These are phyloP conservation scores for Drosophila sp. DNA, from an alignment of 1,140 invertebrate genomes.

Conservation along the genomic window DNA sequence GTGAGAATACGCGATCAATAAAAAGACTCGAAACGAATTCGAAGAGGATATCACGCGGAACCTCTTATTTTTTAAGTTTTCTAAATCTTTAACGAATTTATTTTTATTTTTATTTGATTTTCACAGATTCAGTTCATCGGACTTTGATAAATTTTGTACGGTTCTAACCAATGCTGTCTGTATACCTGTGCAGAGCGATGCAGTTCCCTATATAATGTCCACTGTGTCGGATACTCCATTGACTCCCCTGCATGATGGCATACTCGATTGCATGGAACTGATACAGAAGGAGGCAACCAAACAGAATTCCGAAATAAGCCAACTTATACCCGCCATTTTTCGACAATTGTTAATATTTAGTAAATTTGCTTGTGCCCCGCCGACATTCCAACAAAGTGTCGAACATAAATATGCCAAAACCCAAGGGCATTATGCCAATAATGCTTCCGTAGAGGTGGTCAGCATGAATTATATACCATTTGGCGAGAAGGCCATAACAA, in stretches of 20 bases:
- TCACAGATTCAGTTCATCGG: conserved; percentile 87
- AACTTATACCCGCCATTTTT: conserved; percentile 92
- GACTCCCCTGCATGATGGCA: conserved; percentile 92
- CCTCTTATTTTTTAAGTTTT: no score
- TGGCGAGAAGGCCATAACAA: conserved; percentile 92
- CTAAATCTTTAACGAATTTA: background rate
- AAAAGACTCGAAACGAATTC: no score
- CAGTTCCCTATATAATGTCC: conserved; percentile 91
- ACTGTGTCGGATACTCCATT: conserved; percentile 89
- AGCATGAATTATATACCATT: conserved; percentile 95
- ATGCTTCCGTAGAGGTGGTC: conserved; percentile 88
- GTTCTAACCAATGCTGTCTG: conserved; percentile 91
- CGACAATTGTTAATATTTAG: conserved; percentile 90
- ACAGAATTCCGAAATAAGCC: conserved; percentile 86
- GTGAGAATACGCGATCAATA: conserved; percentile 83
- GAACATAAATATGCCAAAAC: conserved; percentile 78
- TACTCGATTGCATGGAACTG: conserved; percentile 91
- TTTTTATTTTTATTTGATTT: background rate
- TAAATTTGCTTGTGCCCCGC: conserved; percentile 89
- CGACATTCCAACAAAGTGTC: conserved; percentile 85
- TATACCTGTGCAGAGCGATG: conserved; percentile 92
- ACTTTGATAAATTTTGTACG: conserved; percentile 91
- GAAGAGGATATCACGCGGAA: no score
- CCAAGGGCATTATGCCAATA: conserved; percentile 70
- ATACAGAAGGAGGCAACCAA: conserved; percentile 91